phyloP scores from a whole-genome alignment of 53 echinoderm and acorn worm genomes.

The Holothuria scabra region DNA sequence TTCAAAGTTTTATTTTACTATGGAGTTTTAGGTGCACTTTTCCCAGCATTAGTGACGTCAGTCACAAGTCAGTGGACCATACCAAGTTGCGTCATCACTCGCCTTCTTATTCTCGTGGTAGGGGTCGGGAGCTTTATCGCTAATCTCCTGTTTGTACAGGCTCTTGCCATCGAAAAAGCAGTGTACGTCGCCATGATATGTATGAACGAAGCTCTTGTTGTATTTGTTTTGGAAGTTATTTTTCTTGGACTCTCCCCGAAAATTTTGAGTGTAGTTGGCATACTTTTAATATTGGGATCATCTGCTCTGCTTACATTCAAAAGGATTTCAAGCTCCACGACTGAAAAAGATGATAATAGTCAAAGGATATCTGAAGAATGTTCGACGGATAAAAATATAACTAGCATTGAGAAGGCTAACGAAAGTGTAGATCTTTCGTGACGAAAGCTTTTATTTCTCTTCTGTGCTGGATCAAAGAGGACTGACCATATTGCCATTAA shows the following conservation, averaged over 20 bases:
- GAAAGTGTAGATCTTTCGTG: too few species aligned
- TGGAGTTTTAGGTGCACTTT: not conserved
- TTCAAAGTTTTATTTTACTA: conserved; percentile 38
- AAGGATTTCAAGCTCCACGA: too few species aligned
- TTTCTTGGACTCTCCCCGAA: conserved; percentile 13
- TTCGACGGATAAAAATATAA: too few species aligned
- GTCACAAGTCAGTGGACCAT: not conserved
- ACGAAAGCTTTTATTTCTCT: too few species aligned
- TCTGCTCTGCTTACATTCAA: too few species aligned
- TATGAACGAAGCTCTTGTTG: conserved; percentile 11
- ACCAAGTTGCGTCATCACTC: not conserved
- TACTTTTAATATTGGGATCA: not conserved
- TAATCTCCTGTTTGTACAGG: conserved; percentile 12
- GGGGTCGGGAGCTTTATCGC: not conserved
- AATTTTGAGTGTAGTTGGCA: conserved; percentile 21
- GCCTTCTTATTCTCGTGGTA: not conserved
- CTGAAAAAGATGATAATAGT: too few species aligned
- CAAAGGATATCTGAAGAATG: too few species aligned
- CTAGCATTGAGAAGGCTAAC: too few species aligned
- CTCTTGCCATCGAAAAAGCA: conserved; percentile 26
- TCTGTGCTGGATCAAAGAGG: too few species aligned
- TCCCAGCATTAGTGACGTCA: not conserved
- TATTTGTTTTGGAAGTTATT: conserved; percentile 23
- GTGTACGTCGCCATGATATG: conserved; percentile 26
- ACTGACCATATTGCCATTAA: too few species aligned